Evolutionary conservation across 1,140 invertebrate species (phyloP), one percentile per base, ranked within the genome.

Genomic region (Drosophila nasuta): DNA sequence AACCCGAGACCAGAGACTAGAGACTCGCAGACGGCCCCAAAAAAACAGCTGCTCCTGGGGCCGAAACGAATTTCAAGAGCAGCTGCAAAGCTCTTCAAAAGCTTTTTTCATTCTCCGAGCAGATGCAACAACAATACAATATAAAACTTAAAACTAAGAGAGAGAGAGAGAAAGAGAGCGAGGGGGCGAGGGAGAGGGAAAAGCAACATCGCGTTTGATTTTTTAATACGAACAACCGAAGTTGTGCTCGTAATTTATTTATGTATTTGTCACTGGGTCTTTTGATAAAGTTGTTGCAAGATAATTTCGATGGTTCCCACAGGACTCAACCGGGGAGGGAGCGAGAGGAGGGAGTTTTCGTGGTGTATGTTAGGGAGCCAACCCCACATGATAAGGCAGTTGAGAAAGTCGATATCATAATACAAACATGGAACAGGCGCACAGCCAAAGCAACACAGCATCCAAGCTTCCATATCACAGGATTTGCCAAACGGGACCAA

Each of bases 351-450:
- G 52, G 5, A 3, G 48, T 13, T 25, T 25, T 20, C 20, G 20
- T 25, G 20, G 20, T 25, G 20, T 25, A 25, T 25, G 3, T 25
- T 10, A 41, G 58, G 51, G 45, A 11, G 68, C 25, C 11, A 7
- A 7, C n/a, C 56, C 38, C 76, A 15, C 20, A 59, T 88, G 83
- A 88, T 88, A 89, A 88, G 74, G 67, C 25, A 20, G 52, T 43
- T 56, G 59, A 75, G 83, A 88, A 88, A 75, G 85, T 89, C 85
- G 85, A 89, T 89, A 89, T 89, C 86, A 82, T 90, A 89, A 90
- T 90, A 89, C 88, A 89, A 89, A 89, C 86, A 89, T 66, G 81
- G 69, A 89, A 75, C 83, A 89, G 85, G 85, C 88, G 85, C 85
- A 51, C 85, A 89, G 75, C 66, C 66, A 89, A 41, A 15, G 28